Evolutionary conservation across 2,113 vertebrate genomes (phyloP).

Genomic region (Empidonax alnorum): DNA sequence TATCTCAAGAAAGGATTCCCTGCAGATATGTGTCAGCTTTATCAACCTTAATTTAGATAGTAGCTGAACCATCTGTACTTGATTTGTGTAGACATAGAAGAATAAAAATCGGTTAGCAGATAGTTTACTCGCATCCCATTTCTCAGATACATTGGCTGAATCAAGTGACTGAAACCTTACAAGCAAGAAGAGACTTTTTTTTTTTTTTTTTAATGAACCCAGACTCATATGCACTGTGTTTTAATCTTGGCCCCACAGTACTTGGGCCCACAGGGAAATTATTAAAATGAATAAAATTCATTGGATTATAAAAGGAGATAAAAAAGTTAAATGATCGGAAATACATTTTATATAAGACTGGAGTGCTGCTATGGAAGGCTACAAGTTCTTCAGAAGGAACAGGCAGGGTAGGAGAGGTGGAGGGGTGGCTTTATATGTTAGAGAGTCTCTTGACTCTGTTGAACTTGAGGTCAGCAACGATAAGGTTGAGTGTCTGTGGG

Average conservation of each 20-base stretch:
- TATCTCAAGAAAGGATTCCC: conserved; percentile 35
- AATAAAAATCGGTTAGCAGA: conserved; percentile 43
- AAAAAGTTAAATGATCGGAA: conserved; percentile 73
- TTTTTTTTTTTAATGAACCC: conserved; percentile 72
- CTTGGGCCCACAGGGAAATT: conserved; percentile 41
- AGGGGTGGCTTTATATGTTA: no score
- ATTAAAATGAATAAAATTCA: conserved; percentile 70
- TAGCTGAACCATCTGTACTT: conserved; percentile 31
- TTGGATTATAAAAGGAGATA: conserved; percentile 70
- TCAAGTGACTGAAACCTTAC: conserved; percentile 3
- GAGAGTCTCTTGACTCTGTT: no score
- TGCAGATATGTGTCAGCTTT: conserved; percentile 15
- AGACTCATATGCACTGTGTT: conserved; percentile 45
- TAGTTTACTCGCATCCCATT: background rate
- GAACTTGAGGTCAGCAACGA: no score
- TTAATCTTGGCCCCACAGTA: conserved; percentile 59
- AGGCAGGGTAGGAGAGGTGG: no score
- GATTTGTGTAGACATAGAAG: conserved; percentile 45
- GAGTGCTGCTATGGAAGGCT: no score
- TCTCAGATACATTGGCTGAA: conserved; percentile 25
- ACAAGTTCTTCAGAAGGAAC: no score
- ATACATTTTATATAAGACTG: conserved; percentile 59
- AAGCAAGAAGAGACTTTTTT: conserved; percentile 40
- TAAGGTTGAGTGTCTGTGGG: no score
- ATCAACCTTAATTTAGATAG: conserved; percentile 61